Conservation (phyloP, 2,113 vertebrate genomes). For the Pelmatolapia mariae region DNA sequence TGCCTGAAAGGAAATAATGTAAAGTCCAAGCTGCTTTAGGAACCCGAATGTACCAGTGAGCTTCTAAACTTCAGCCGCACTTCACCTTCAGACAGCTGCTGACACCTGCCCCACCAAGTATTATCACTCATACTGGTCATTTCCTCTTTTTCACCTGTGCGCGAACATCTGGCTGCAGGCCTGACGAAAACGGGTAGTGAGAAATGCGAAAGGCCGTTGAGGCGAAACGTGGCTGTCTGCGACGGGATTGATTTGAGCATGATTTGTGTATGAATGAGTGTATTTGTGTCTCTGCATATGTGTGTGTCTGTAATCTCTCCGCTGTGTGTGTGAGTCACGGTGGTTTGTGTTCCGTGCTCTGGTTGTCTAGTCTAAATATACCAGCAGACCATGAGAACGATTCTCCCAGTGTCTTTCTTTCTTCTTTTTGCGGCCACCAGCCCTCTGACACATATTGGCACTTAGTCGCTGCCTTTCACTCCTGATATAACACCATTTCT, state of each 20-base stretch:
- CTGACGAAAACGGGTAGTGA: conserved; percentile 48
- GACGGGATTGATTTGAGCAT: conserved; percentile 2
- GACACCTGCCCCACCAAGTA: conserved; percentile 5
- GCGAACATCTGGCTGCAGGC: conserved; percentile 11
- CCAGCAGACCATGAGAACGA: conserved; percentile 44
- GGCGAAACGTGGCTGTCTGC: conserved; percentile 15
- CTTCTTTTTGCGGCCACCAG: not conserved
- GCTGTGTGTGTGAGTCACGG: conserved; percentile 44
- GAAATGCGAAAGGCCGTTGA: conserved; percentile 10
- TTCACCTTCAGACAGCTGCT: not conserved
- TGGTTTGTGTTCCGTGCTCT: conserved; percentile 34
- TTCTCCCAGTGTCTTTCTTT: conserved; percentile 1
- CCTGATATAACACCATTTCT: conserved; percentile 23
- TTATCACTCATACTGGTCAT: not conserved
- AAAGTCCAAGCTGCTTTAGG: not conserved
- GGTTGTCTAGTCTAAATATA: conserved; percentile 56
- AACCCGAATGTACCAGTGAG: not conserved
- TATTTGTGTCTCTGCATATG: conserved; percentile 3
- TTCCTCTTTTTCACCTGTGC: conserved; percentile 16
- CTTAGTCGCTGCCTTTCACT: conserved; percentile 1
- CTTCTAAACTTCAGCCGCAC: not conserved
- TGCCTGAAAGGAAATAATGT: not conserved
- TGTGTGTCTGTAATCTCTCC: conserved; percentile 25
- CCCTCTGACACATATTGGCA: conserved; percentile 22
- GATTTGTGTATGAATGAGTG: conserved; percentile 23